Evolutionary conservation across 2,113 vertebrate genomes (phyloP).

Genomic region (Mobula hypostoma): DNA sequence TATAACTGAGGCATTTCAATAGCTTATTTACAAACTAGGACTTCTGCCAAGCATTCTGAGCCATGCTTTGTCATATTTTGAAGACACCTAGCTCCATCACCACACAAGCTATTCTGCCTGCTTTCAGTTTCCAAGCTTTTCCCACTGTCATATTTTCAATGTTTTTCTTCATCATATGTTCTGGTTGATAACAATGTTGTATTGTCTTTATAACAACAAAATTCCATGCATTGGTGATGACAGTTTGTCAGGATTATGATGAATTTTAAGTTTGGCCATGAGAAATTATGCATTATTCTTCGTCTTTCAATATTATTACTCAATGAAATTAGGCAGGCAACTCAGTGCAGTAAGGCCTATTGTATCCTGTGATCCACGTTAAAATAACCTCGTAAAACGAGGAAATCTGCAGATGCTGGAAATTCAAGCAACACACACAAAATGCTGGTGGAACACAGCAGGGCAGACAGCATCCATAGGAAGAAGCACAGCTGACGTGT

Average conservation of each 20-base stretch:
- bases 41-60: background rate
- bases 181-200: background rate
- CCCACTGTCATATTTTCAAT: background rate
- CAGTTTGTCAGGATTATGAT: too few species aligned
- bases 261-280: background rate
- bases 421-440: too few species aligned
- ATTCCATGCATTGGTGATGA: background rate
- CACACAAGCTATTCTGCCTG: background rate
- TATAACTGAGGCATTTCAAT: constrained; percentile 8
- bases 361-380: background rate
- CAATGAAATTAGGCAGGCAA: background rate
- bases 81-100: background rate
- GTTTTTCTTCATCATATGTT: background rate
- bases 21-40: constrained; percentile 24
- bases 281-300: background rate
- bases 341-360: background rate
- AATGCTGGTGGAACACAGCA: too few species aligned
- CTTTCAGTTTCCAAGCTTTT: background rate
- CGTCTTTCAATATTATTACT: background rate
- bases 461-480: too few species aligned
- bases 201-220: background rate
- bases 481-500: too few species aligned
- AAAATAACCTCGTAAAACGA: background rate
- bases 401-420: too few species aligned
- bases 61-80: background rate